Evolutionary conservation across 2,113 vertebrate genomes (phyloP).

Genomic region (Lycocorax pyrrhopterus): DNA sequence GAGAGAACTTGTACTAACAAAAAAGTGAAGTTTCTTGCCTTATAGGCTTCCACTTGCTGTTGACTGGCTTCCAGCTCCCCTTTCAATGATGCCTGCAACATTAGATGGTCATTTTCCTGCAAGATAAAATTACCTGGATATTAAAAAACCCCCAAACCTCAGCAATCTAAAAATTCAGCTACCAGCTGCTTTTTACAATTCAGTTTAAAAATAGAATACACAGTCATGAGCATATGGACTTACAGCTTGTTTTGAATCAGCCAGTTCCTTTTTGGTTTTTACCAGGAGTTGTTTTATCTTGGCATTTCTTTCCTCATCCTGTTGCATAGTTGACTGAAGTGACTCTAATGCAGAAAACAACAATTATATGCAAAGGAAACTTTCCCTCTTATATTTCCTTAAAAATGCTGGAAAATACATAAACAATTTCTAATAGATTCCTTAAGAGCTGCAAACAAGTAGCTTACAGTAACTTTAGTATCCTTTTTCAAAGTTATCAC

Average conservation of each 20-base stretch:
- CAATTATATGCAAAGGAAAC: neutral
- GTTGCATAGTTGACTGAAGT: conserved; percentile 82
- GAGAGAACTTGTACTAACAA: neutral
- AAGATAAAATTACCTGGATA: conserved; percentile 34
- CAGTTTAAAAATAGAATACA: neutral
- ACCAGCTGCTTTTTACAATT: neutral
- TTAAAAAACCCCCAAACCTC: neutral
- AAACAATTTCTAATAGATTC: neutral
- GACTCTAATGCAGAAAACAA: conserved; percentile 72
- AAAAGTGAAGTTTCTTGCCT: conserved; percentile 73
- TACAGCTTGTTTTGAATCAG: conserved; percentile 89
- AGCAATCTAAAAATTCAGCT: neutral
- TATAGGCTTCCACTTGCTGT: conserved; percentile 89
- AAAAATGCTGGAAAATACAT: neutral
- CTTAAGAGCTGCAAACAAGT: neutral
- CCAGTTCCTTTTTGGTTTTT: conserved; percentile 93
- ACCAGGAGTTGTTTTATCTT: conserved; percentile 93
- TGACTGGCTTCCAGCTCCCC: conserved; percentile 89
- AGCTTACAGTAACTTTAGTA: neutral
- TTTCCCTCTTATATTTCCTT: neutral
- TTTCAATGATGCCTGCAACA: conserved; percentile 84
- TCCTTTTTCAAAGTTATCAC: neutral
- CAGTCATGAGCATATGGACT: conserved; percentile 39
- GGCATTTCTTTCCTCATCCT: conserved; percentile 84
- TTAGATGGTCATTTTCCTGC: conserved; percentile 86